Base-by-base conservation (phyloP, 1,140 invertebrate species). In the Cherax destructor region DNA sequence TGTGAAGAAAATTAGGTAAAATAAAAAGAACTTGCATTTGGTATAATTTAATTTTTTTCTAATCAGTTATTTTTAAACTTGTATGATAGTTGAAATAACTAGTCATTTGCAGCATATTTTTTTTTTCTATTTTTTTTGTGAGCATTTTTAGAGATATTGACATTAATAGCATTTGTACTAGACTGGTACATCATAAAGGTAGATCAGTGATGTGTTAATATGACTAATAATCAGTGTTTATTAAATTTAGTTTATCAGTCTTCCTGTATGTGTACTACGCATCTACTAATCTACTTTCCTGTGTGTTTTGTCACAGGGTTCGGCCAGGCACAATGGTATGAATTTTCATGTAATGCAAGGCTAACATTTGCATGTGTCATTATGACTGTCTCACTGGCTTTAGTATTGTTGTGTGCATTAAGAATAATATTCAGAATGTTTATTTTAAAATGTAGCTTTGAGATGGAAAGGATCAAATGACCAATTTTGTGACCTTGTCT, bases 281-380 rank as follows among this genome's bases (percentile, higher is more conserved):
- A 78, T 61, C 76, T 65, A 85, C 79, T 81, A 74, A 88, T 78
- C 52, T 49, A 78, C 69, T 72, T 76, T 86, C 74, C 50, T 41
- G 83, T 91, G 83, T 91, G 83, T 76, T 80, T 91, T 76, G 76
- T 56, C 59, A 80, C 89, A 91, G 89, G 89, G 83, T 74, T 91
- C 89, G 83, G 89, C 89, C 89, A 91, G 89, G 83, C 83, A 77
- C 89, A 91, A 91, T 91, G 89, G 89, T 91, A 91, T 50, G 89
- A 79, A 89, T 30, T 74, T 30, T 74, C 30, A 11, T 77, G 30
- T 77, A 65, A 81, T 90, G 52, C 69, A 74, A 69, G 83, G 49
- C 47, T 72, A 41, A 84, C 61, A 41, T 74, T 3, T 86, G 85
- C 85, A 86, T 86, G 69, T 49, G 47, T 69, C 30, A 76, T 30